Evolutionary conservation across 2,888 invertebrate genomes (phyloP).

Genomic region (Andrena trimmerana): DNA sequence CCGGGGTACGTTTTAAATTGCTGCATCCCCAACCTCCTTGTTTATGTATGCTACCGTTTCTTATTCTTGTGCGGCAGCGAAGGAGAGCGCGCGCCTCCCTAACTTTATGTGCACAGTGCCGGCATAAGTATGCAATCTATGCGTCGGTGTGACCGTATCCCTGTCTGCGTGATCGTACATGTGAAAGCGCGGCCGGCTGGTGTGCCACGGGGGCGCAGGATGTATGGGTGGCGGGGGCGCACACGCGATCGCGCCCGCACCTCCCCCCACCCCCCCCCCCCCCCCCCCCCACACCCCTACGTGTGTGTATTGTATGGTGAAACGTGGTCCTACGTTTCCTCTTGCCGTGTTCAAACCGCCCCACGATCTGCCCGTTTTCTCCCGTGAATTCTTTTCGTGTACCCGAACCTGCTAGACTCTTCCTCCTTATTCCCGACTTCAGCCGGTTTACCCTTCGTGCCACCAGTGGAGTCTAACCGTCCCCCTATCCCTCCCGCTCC

Average conservation of each 20-base stretch:
- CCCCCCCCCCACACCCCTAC: neutral
- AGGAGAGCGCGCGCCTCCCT: conserved; percentile 76
- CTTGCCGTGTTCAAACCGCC: conserved; percentile 62
- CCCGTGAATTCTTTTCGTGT: conserved; percentile 74
- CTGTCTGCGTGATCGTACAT: conserved; percentile 43
- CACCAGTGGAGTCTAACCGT: neutral
- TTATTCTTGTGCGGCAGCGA: conserved; percentile 84
- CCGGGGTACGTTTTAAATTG: conserved; percentile 86
- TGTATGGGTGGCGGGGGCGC: conserved; percentile 41
- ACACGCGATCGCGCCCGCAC: conserved; percentile 50
- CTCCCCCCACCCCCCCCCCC: neutral
- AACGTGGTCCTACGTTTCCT: conserved; percentile 79
- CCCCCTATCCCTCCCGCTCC: neutral
- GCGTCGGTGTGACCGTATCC: conserved; percentile 69
- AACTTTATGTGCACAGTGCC: conserved; percentile 84
- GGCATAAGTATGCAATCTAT: conserved; percentile 84
- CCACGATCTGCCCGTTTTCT: conserved; percentile 66
- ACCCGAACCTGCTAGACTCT: conserved; percentile 66
- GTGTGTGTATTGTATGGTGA: conserved; percentile 77
- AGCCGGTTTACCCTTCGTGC: conserved; percentile 28
- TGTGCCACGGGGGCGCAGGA: conserved; percentile 10
- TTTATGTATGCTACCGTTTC: conserved; percentile 85
- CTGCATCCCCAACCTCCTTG: conserved; percentile 85
- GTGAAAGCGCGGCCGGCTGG: conserved; percentile 18
- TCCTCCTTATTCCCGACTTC: conserved; percentile 59